Percentiles rank a stretch among this genome's conserved stretches.
These are phyloP conservation scores for Tetramorium simillimum DNA, from an alignment of 1,140 invertebrate genomes.

Conservation along the genomic window DNA sequence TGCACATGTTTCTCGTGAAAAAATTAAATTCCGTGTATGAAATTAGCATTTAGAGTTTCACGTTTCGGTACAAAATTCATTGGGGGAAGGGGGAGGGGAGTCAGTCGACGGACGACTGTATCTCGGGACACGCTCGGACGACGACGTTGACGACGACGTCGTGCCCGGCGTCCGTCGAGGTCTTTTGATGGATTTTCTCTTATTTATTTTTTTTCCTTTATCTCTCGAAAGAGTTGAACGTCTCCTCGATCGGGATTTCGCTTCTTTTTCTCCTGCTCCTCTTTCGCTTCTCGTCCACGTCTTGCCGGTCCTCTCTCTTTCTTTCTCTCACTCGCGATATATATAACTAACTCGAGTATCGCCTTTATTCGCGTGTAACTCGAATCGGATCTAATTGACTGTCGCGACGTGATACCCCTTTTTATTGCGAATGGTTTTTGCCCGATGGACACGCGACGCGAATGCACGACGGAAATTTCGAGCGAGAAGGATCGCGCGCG, in stretches of 20 bases:
- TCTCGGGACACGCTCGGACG: constrained; percentile 37
- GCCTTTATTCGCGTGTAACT: constrained; percentile 40
- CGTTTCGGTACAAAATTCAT: constrained; percentile 81
- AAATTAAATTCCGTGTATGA: constrained; percentile 78
- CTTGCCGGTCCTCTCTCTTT: neutral
- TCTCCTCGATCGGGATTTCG: constrained; percentile 55
- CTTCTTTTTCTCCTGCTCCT: constrained; percentile 16
- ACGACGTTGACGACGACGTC: constrained; percentile 28
- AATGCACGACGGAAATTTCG: constrained; percentile 44
- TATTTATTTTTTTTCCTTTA: constrained; percentile 48
- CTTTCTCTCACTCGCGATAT: neutral
- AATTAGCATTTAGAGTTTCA: constrained; percentile 77
- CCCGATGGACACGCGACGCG: constrained; percentile 15
- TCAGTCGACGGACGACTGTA: constrained; percentile 68
- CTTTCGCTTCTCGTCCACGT: constrained; percentile 10
- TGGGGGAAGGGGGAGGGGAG: constrained; percentile 46
- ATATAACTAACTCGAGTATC: neutral
- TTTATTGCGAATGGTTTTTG: constrained; percentile 44
- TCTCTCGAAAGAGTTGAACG: constrained; percentile 55
- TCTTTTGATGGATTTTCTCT: constrained; percentile 64
- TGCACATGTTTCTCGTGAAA: constrained; percentile 78
- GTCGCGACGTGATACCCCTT: constrained; percentile 52
- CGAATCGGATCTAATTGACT: constrained; percentile 71
- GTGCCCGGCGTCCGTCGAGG: constrained; percentile 43
- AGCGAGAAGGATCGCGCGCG: constrained; percentile 6